Base-by-base conservation (phyloP, 2,888 invertebrate genomes). In the Acanthosoma haemorrhoidale region DNA sequence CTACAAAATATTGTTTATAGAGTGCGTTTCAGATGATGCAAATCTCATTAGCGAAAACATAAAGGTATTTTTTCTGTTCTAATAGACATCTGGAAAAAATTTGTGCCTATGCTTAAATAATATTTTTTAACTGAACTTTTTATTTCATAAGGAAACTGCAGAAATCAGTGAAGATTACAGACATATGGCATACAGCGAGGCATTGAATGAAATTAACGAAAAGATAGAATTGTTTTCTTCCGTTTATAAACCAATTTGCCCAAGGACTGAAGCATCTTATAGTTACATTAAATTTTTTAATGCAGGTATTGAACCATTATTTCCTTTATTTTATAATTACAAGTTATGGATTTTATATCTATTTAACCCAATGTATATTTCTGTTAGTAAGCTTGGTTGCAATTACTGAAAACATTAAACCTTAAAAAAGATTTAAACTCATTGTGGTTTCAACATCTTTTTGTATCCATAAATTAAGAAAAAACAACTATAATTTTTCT, bases 1-100 rank as follows among this genome's bases (percentile, higher is more conserved):
- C 71, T 92, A 90, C 81, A 88, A 93, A 77, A 87, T 95, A 71
- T 88, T 96, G 78, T 95, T 95, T 82, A 88, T 96, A 74, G 96
- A 96, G 80, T 93, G 92, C 79, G 86, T 94, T 74, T 94, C 95
- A 81, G 91, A 94, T 76, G 92, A 95, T 78, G 84, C 86, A 1
- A 80, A 82, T 5, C 84, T 89, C 25, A 82, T 91, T 73, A 88
- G 91, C 75, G 84, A 85, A 31, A 91, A 91, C 78, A 88, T 90
- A 77, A 84, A 85, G 80, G 87, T 86, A 77, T 8, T 9, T 16
- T 59, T 1, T 9, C 32, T 32, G 16, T 32, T 32, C 6, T 32
- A 32, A 18, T 34, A 15, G 3, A 25, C n/a, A 58, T 59, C 8
- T 32, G 18, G 16, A 11, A 9, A 11, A 1, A 9, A 32, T 59